Percentiles rank a stretch among this genome's conserved stretches.
Evolutionary conservation across 2,113 vertebrate species (phyloP).

Genomic region (Entelurus aequoreus): DNA sequence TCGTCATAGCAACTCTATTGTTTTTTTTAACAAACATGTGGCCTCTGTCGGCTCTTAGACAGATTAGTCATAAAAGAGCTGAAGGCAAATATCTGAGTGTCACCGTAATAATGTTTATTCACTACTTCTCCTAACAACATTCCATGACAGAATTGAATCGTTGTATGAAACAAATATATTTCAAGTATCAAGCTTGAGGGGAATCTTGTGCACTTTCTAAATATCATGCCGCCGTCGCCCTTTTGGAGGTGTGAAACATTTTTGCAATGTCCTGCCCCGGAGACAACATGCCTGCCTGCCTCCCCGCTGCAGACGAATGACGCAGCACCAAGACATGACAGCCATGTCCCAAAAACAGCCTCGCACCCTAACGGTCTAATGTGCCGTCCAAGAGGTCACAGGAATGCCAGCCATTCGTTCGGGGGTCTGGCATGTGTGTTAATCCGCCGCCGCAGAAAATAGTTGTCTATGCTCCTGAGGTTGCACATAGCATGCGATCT

Average conservation of each 20-base stretch:
- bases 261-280: constrained; percentile 34
- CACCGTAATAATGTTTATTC: constrained; percentile 39
- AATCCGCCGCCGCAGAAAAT: constrained; percentile 45
- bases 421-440: constrained; percentile 35
- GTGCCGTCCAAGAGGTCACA: constrained; percentile 60
- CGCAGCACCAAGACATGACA: constrained; percentile 47
- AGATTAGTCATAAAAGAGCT: constrained; percentile 48
- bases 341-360: constrained; percentile 60
- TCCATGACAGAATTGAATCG: constrained; percentile 8
- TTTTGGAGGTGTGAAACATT: constrained; percentile 40
- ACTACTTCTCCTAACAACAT: constrained; percentile 5
- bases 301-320: constrained; percentile 49
- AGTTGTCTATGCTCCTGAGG: constrained; percentile 60
- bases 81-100: constrained; percentile 54
- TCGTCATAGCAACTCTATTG: constrained; percentile 31
- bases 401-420: constrained; percentile 64
- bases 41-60: constrained; percentile 34
- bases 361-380: constrained; percentile 26
- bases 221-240: constrained; percentile 19
- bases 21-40: constrained; percentile 45
- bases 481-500: constrained; percentile 71
- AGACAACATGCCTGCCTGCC: constrained; percentile 40
- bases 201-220: constrained; percentile 25
- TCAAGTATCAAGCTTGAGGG: constrained; percentile 4
- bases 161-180: neutral